A percentile compares a stretch with the other conserved stretches of the same genome.
Conservation (phyloP, 2,113 vertebrate genomes). For the Sapajus apella region DNA sequence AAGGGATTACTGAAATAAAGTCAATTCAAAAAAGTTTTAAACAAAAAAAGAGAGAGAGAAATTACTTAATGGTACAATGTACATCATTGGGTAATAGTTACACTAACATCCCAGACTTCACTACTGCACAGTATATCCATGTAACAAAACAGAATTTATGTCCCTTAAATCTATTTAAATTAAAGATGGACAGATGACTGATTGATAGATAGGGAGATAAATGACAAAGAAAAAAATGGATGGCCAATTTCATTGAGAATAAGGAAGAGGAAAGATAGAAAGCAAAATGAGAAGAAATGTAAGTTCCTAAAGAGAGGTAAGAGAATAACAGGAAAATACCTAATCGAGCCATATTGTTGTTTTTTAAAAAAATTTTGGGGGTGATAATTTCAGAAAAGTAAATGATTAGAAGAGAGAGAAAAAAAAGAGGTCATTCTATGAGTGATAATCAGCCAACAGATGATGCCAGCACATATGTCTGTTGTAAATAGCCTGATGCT, state of each 20-base stretch:
- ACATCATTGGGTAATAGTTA: no score
- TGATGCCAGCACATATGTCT: neutral
- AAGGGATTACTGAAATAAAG: no score
- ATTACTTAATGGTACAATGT: no score
- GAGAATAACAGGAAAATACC: neutral
- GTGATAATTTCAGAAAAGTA: neutral
- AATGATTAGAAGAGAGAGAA: neutral
- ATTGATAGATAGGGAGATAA: no score
- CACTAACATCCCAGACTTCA: no score
- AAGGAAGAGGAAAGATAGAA: neutral
- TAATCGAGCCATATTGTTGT: neutral
- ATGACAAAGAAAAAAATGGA: no score
- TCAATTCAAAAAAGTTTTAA: no score
- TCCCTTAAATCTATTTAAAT: no score
- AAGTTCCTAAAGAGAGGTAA: neutral
- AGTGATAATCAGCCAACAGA: conserved; percentile 29
- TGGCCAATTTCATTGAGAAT: neutral
- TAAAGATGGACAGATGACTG: no score
- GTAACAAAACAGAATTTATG: no score
- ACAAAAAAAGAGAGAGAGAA: no score
- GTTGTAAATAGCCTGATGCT: conserved; percentile 27
- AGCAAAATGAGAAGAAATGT: neutral
- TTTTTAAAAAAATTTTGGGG: neutral
- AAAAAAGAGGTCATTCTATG: neutral
- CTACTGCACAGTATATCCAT: no score